These are phyloP conservation scores for Trachelus troglodyta DNA, from an alignment of 2,888 invertebrate genomes.

Conservation along the genomic window DNA sequence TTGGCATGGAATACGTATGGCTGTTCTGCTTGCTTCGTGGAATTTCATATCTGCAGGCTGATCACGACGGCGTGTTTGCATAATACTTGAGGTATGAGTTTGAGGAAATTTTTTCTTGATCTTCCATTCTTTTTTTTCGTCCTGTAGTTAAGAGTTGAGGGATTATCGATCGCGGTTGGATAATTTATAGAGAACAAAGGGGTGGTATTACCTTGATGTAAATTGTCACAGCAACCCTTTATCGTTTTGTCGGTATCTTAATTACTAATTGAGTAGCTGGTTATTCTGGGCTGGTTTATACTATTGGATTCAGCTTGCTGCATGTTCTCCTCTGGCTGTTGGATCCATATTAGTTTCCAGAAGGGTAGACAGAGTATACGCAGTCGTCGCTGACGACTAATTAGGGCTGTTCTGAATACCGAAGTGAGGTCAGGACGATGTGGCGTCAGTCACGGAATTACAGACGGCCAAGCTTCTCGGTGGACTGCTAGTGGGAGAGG, in stretches of 20 bases:
- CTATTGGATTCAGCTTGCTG: neutral
- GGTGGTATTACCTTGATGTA: neutral
- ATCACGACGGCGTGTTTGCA: neutral
- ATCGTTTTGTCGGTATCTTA: neutral
- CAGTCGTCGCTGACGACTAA: conserved; percentile 12
- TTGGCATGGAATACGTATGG: neutral
- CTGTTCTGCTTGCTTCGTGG: neutral
- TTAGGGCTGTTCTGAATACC: conserved; percentile 22
- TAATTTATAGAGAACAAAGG: neutral
- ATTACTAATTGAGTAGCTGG: neutral
- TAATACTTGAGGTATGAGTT: neutral
- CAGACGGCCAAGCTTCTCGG: conserved; percentile 1
- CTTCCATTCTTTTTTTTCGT: neutral
- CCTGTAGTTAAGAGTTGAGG: neutral
- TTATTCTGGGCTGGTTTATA: neutral
- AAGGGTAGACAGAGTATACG: neutral
- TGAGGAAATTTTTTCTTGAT: neutral
- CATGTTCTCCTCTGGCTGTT: neutral
- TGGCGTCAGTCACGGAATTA: conserved; percentile 7
- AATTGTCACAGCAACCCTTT: neutral
- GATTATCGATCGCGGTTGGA: neutral
- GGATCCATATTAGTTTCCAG: neutral
- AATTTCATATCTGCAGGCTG: neutral
- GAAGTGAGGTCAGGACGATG: conserved; percentile 23
- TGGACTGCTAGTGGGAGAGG: neutral